Percentiles rank a stretch among this genome's conserved stretches.
Conservation (phyloP, 2,113 vertebrate species). For the Tragelaphus strepsiceros region DNA sequence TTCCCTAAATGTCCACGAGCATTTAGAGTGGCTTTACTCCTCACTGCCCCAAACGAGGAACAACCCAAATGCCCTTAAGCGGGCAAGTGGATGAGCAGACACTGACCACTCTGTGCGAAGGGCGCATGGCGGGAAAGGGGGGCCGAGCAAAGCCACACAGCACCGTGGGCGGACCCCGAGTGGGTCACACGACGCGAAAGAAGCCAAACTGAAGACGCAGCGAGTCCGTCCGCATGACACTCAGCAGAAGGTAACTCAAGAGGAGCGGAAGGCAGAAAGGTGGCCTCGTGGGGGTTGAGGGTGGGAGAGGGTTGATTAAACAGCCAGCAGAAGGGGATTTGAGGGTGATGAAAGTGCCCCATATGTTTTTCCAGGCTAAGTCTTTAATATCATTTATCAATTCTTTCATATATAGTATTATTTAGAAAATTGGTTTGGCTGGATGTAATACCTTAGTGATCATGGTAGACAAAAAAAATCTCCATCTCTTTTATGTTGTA, state of each 20-base stretch:
- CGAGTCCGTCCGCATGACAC: accelerated
- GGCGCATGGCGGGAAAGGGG: neutral
- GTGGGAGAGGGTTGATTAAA: neutral
- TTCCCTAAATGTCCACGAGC: neutral
- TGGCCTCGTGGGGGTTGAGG: accelerated
- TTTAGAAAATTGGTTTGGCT: neutral
- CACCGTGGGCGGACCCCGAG: accelerated
- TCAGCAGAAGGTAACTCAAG: accelerated
- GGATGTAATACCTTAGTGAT: neutral
- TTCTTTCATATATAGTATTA: neutral
- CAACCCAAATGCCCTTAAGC: neutral
- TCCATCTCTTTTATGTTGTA: neutral
- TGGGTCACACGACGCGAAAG: accelerated
- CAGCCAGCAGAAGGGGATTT: neutral
- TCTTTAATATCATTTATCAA: neutral
- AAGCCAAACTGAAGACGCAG: accelerated
- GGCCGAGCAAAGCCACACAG: neutral
- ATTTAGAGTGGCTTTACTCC: neutral
- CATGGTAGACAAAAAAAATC: neutral
- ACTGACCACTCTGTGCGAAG: accelerated
- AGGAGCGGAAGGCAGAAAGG: neutral
- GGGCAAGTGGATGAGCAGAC: neutral
- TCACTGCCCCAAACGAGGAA: neutral
- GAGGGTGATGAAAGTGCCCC: too few relatives aligned
- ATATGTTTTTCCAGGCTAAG: neutral